These are phyloP conservation scores for Paramisgurnus dabryanus DNA, from an alignment of 2,113 vertebrate species.

Conservation along the genomic window DNA sequence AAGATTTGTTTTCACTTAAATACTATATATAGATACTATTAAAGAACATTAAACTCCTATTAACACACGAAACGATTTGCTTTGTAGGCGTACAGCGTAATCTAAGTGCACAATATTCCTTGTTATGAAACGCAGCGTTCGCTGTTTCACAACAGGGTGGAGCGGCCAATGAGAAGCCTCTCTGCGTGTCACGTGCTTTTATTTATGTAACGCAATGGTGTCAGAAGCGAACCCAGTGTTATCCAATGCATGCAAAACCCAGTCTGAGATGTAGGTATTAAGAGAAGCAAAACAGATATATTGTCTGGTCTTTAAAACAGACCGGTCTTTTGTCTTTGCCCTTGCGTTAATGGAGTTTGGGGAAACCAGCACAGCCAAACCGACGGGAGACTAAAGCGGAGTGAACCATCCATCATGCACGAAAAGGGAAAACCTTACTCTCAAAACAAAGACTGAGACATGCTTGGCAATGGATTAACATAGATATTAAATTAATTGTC, in stretches of 20 bases:
- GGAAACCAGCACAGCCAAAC: constrained; percentile 17
- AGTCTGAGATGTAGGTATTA: neutral
- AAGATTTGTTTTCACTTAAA: neutral
- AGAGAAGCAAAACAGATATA: neutral
- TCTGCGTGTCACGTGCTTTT: constrained; percentile 70
- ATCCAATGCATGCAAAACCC: neutral
- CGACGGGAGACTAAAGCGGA: constrained; percentile 13
- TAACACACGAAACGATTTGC: neutral
- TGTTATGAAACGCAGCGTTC: constrained; percentile 74
- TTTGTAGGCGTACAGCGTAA: neutral
- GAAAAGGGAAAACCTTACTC: constrained; percentile 46
- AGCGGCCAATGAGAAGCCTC: constrained; percentile 65
- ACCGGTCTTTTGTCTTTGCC: neutral
- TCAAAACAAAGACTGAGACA: constrained; percentile 51
- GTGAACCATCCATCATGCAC: constrained; percentile 45
- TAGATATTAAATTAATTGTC: neutral
- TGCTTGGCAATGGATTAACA: constrained; percentile 32
- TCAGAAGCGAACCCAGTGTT: constrained; percentile 60
- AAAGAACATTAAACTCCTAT: neutral
- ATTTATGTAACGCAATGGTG: constrained; percentile 77
- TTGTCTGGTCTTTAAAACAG: neutral
- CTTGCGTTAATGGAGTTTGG: constrained; percentile 39
- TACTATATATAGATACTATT: neutral
- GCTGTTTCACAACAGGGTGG: constrained; percentile 75
- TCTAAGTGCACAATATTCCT: constrained; percentile 6